Base-by-base conservation (phyloP, 2,113 vertebrate genomes). In the Colossoma macropomum region DNA sequence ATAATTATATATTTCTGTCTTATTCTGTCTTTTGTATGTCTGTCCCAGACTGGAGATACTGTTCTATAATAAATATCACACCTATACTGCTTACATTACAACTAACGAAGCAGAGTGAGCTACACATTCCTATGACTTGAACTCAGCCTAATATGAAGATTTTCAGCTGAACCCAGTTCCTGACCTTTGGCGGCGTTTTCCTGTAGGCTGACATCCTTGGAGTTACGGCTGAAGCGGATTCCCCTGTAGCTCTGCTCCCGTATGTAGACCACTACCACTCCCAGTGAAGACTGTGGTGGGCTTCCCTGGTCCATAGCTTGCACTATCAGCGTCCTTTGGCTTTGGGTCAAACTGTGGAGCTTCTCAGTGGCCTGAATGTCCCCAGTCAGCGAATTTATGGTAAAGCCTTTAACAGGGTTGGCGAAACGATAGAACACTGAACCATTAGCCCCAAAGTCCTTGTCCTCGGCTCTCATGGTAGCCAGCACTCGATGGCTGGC, bases 381-480 rank as follows among this genome's bases (percentile, higher is more conserved):
- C 0, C 98, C 98, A 0, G 98, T 98, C 87, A 98, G 94, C 32
- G 97, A 97, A 91, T 99, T 97, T 89, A 99, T 95, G 23, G 95
- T 94, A 0, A 98, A 98, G 71, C 96, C 95, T 0, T 93, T 91
- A 23, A 92, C 94, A 0, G 94, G 94, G 23, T 81, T 88, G 16
- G 97, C 95, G 0, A 99, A 95, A 30, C 98, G 96, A 78, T 99
- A 99, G 41, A 99, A 94, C 80, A 99, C 95, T 16, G 98, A 99
- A 65, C 98, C 98, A 0, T 99, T 99, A 89, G 98, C 97, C 2
- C 98, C 98, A 0, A 96, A 96, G 1, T 99, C 98, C 71, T 96
- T 96, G 92, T 99, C 98, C 88, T 99, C 97, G 0, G 98, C 97
- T 79, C 93, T 94, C 91, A 99, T 94, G 11, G 96, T 98, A 88